Base-by-base conservation (phyloP, 2,797 vertebrate genomes). In the Odontamblyopus lacepedii region DNA sequence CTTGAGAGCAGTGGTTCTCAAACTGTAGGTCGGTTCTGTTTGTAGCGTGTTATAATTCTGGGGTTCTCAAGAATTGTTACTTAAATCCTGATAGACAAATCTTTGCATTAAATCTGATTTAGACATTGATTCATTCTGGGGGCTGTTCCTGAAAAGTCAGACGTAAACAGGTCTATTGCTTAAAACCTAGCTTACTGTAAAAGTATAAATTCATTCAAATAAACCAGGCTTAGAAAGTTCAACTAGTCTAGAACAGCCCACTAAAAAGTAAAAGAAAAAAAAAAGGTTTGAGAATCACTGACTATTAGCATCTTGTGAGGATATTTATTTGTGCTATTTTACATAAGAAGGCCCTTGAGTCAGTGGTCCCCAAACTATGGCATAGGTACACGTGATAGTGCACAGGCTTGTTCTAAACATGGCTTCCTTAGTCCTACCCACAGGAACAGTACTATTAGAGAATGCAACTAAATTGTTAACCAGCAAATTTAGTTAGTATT, bases 1-100 rank as follows among this genome's bases (percentile, higher is more conserved):
- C 87, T 12, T 83, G 81, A 63, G 72, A 83, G 84, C 70, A 12
- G 61, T 63, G 61, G 61, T 63, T 63, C 61, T 63, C 61, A 63
- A 63, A 63, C 61, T 69, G 67, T 63, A 69, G 61, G 32, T 8
- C 2, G 12, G 59, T 61, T 16, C 27, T 16, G 56, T 16, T 59
- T 5, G 12, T 15, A 59, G 12, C 2, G 29, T 27, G 26, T 13
- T 27, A 1, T 59, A 26, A 26, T 26, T 27, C 5, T 8, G 26
- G 26, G 27, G 27, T 12, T 18, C 27, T 61, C 29, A 61, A 60
- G 27, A 29, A 57, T 26, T 61, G 29, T 6, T 30, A 13, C 16
- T 60, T 27, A 29, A 60, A 27, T 29, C 15, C 26, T 61, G 59
- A 30, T 30, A 19, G 32, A 32, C 18, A 16, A 16, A 19, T 4